phyloP scores from a whole-genome alignment of 2,888 invertebrate genomes.

The Malthinus flaveolus region DNA sequence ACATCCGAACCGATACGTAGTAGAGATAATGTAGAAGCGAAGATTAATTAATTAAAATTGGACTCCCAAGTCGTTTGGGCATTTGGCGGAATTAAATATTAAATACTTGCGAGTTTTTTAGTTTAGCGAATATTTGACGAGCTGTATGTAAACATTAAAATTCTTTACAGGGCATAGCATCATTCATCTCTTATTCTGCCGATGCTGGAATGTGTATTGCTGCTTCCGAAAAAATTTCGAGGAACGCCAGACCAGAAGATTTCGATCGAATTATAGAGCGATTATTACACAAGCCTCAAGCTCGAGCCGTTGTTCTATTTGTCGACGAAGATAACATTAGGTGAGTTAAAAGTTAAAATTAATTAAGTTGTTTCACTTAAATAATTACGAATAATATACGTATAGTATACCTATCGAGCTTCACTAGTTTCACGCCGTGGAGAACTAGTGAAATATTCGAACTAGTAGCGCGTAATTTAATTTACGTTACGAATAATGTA shows the following conservation, averaged over 20 bases:
- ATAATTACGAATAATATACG: neutral
- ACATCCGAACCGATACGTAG: no score
- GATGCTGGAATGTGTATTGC: slow-evolving; percentile 60
- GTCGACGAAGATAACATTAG: slow-evolving; percentile 72
- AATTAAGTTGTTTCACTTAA: slow-evolving; percentile 1
- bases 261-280: slow-evolving; percentile 64
- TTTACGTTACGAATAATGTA: no score
- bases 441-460: no score
- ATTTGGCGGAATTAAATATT: neutral
- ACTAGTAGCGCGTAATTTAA: no score
- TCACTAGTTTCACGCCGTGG: neutral
- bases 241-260: slow-evolving; percentile 60
- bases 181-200: slow-evolving; percentile 58
- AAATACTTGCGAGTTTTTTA: neutral
- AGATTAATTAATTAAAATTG: no score
- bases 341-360: slow-evolving; percentile 44
- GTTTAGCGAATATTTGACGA: neutral
- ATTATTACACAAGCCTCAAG: slow-evolving; percentile 61
- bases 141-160: neutral
- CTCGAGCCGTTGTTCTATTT: slow-evolving; percentile 69
- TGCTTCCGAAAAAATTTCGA: slow-evolving; percentile 61
- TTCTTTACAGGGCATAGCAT: slow-evolving; percentile 59
- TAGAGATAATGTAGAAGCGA: no score
- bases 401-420: neutral
- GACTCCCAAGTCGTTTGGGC: no score